Conservation (phyloP, 2,888 invertebrate genomes). For the Nemoura dubitans region DNA sequence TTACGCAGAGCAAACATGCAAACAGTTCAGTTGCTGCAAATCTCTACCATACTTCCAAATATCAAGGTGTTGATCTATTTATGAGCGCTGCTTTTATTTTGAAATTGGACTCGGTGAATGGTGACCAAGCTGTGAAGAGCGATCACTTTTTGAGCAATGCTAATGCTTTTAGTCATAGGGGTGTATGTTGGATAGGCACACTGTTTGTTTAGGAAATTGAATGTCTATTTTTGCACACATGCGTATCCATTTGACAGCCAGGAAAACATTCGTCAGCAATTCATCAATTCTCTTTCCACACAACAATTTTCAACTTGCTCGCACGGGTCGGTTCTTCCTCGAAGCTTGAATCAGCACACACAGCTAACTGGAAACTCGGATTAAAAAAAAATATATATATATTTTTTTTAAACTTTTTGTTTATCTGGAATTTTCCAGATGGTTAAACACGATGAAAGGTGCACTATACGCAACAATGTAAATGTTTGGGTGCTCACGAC, state of each 20-base stretch:
- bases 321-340: too few species aligned
- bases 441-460: neutral
- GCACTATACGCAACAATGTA: neutral
- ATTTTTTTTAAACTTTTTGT: neutral
- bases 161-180: too few species aligned
- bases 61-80: neutral
- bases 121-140: neutral
- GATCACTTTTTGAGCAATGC: neutral
- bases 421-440: neutral
- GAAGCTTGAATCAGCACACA: too few species aligned
- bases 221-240: too few species aligned
- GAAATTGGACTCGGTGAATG: neutral
- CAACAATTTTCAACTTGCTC: too few species aligned
- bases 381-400: too few species aligned
- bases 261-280: too few species aligned
- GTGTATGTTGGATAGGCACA: too few species aligned
- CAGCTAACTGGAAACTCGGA: too few species aligned
- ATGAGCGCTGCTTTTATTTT: neutral
- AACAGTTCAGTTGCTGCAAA: neutral
- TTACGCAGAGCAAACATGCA: neutral
- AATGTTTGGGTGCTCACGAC: neutral
- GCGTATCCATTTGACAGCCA: too few species aligned
- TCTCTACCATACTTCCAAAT: neutral
- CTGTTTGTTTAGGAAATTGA: too few species aligned
- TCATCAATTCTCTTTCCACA: too few species aligned